Evolutionary conservation across 2,113 vertebrate genomes (phyloP), one percentile per base, ranked within the genome.

Genomic region (Eurypyga helias): DNA sequence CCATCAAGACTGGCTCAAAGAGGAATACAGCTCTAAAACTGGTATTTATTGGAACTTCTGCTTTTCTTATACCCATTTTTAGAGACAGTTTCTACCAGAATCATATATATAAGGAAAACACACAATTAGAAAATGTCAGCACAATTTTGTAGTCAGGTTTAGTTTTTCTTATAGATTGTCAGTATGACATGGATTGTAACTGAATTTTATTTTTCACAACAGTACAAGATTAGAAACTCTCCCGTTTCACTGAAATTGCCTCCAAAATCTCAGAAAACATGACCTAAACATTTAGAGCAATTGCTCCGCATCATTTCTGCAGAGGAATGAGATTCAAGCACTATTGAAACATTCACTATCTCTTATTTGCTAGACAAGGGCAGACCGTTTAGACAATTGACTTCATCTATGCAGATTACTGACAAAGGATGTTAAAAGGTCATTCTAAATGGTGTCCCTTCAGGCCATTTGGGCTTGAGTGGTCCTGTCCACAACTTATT

Each of bases 401-500:
- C 77, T 93, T 89, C 69, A 78, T 38, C 88, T 95, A 34, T 77
- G 79, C 65, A 87, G 73, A 88, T 94, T 73, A 78, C 43, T 97
- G 94, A 95, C 93, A 96, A 94, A 73, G 49, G 41, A 95, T 89
- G 52, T 41, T 34, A 54, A 97, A 97, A 97, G 85, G 89, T 97
- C 96, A 97, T 55, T 70, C 73, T 34, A 95, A 95, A 95, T 81
- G 29, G 45, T 84, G 77, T 75, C 89, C 87, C 92, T 97, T 83
- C 13, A 11, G 96, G 90, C 90, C 88, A 73, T 82, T 52, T 26
- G 87, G 90, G 64, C 90, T 93, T 90, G 93, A 97, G 87, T 64
- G 64, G 33, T 83, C 88, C 92, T 97, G 84, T 96, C 96, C 84
- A 94, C 86, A n/a, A 57, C 51, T 95, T 94, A 91, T 92, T 98